These are phyloP conservation scores for Sciaenops ocellatus DNA, from an alignment of 2,797 vertebrate genomes.

Conservation along the genomic window DNA sequence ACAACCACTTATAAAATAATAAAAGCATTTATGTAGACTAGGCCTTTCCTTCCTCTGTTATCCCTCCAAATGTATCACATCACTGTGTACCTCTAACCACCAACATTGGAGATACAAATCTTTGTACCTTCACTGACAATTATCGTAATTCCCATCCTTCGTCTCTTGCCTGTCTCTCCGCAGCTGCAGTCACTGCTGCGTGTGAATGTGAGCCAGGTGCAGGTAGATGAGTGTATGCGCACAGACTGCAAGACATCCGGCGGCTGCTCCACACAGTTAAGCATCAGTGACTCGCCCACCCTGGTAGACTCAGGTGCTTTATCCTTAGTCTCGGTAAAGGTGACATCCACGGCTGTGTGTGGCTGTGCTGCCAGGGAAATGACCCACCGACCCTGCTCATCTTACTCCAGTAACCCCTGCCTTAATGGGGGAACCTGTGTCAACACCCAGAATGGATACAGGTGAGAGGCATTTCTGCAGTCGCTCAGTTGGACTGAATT, in stretches of 20 bases:
- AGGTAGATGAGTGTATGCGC: slow-evolving; percentile 86
- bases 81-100: neutral
- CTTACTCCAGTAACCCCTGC: slow-evolving; percentile 87
- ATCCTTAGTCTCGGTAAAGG: slow-evolving; percentile 85
- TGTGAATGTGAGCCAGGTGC: slow-evolving; percentile 86
- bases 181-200: slow-evolving; percentile 89
- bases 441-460: slow-evolving; percentile 89
- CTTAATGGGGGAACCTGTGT: slow-evolving; percentile 90
- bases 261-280: slow-evolving; percentile 81
- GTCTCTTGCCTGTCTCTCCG: slow-evolving; percentile 22
- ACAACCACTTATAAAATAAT: slow-evolving; percentile 14
- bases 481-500: neutral
- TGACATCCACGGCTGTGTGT: slow-evolving; percentile 80
- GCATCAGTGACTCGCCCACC: slow-evolving; percentile 81
- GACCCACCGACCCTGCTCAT: slow-evolving; percentile 84
- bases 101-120: slow-evolving; percentile 26
- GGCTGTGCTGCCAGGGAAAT: slow-evolving; percentile 84
- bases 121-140: slow-evolving; percentile 36
- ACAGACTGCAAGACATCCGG: slow-evolving; percentile 81
- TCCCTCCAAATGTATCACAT: slow-evolving; percentile 1
- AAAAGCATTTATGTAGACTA: slow-evolving; percentile 29
- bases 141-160: slow-evolving; percentile 24
- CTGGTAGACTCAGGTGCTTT: slow-evolving; percentile 84
- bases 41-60: slow-evolving; percentile 12
- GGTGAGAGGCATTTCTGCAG: slow-evolving; percentile 80